Percentiles rank a stretch among this genome's conserved stretches.
These are phyloP conservation scores for Axinella damicornis DNA, from an alignment of 37 sponge, comb jelly and placozoan genomes.

Conservation along the genomic window DNA sequence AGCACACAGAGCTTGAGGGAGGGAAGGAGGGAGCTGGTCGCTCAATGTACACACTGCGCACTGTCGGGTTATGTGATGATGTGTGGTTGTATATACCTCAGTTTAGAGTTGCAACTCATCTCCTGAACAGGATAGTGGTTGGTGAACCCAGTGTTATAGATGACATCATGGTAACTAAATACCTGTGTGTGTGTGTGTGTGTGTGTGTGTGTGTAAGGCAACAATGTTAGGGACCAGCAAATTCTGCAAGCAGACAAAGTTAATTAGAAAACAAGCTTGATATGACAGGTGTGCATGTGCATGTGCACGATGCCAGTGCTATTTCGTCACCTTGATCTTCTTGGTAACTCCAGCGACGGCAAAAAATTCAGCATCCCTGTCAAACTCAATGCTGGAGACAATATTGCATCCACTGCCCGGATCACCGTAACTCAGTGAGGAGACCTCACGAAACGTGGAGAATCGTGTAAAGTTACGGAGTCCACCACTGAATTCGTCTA, in stretches of 20 bases:
- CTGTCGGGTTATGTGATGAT: no score
- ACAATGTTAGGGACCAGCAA: background rate
- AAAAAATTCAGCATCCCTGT: slow-evolving; percentile 78
- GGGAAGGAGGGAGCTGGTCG: background rate
- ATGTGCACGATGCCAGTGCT: slow-evolving; percentile 11
- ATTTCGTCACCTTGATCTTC: slow-evolving; percentile 77
- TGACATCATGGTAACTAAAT: slow-evolving; percentile 50
- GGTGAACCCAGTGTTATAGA: slow-evolving; percentile 39
- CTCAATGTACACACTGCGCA: no score
- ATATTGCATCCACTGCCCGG: slow-evolving; percentile 36
- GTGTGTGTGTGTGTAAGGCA: background rate
- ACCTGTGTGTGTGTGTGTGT: slow-evolving; percentile 34
- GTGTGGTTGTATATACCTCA: slow-evolving; percentile 61
- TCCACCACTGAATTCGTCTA: slow-evolving; percentile 11
- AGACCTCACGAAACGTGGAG: slow-evolving; percentile 32
- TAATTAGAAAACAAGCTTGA: no score
- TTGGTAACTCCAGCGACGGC: slow-evolving; percentile 93
- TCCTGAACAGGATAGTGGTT: slow-evolving; percentile 77
- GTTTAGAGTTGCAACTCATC: slow-evolving; percentile 76
- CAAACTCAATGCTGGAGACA: slow-evolving; percentile 91
- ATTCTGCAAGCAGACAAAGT: no score
- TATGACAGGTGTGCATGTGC: background rate
- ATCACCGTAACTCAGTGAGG: slow-evolving; percentile 60
- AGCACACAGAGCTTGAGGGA: slow-evolving; percentile 52
- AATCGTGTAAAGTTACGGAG: slow-evolving; percentile 40